Percentiles rank a stretch among this genome's conserved stretches.
Conservation (phyloP, 1,140 invertebrate species). For the Musca domestica region DNA sequence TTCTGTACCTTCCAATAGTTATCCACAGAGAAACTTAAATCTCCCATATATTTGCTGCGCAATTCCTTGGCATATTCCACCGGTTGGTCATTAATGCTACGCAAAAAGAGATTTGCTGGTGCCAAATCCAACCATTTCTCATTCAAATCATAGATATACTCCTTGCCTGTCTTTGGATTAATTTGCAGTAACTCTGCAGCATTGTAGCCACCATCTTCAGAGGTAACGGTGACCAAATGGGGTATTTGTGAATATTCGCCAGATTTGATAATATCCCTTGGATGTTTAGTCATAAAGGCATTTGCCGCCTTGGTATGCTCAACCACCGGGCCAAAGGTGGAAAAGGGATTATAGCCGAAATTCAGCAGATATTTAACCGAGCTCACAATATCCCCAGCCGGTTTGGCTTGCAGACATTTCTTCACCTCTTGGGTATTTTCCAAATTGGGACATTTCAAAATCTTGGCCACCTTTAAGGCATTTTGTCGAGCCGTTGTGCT, state of each 20-base stretch:
- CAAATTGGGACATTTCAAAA: constrained; percentile 58
- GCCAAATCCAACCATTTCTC: constrained; percentile 30
- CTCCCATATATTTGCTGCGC: constrained; percentile 35
- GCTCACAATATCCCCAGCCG: constrained; percentile 35
- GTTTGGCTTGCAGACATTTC: constrained; percentile 58
- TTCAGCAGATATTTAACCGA: constrained; percentile 34
- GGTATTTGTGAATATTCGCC: constrained; percentile 57
- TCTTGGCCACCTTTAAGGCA: constrained; percentile 58
- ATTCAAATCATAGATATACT: constrained; percentile 28
- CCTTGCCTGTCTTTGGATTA: constrained; percentile 7
- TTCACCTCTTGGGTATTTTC: constrained; percentile 53
- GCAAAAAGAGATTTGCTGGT: constrained; percentile 30
- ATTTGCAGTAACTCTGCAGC: constrained; percentile 43
- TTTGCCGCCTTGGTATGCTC: constrained; percentile 45
- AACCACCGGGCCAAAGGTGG: constrained; percentile 60
- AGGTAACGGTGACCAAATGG: constrained; percentile 56
- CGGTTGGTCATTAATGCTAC: constrained; percentile 19
- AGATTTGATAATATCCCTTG: constrained; percentile 55
- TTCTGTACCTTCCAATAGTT: constrained; percentile 31
- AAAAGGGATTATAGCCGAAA: constrained; percentile 60
- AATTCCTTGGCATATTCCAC: constrained; percentile 32
- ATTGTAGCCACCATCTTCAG: constrained; percentile 59
- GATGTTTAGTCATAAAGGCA: constrained; percentile 57
- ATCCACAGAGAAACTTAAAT: constrained; percentile 28
- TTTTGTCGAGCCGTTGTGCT: constrained; percentile 58